These are phyloP conservation scores for Heliconius erato DNA, from an alignment of 2,888 invertebrate species.

Conservation along the genomic window DNA sequence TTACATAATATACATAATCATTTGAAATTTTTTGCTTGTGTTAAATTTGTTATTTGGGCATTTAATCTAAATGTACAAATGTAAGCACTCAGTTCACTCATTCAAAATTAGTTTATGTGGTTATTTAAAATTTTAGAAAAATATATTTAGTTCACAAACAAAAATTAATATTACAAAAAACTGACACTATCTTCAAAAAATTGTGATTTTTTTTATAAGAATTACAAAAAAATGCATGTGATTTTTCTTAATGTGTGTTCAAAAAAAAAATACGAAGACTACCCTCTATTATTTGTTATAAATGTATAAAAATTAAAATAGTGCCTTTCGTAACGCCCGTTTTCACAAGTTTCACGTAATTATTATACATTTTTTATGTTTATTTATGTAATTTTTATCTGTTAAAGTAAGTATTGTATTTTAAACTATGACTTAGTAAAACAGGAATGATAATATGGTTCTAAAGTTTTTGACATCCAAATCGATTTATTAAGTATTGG, in stretches of 20 bases:
- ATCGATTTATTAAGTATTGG: neutral
- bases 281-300: neutral
- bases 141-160: too few relatives aligned
- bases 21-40: too few relatives aligned
- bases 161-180: too few relatives aligned
- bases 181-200: too few relatives aligned
- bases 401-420: neutral
- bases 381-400: constrained; percentile 7
- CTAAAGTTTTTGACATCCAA: neutral
- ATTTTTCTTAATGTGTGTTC: constrained; percentile 1
- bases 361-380: neutral
- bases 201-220: neutral
- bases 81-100: too few relatives aligned
- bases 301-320: neutral
- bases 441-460: neutral
- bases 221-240: neutral
- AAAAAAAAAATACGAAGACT: neutral
- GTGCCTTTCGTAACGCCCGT: constrained; percentile 30
- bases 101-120: too few relatives aligned
- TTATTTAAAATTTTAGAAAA: too few relatives aligned
- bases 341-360: neutral
- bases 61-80: too few relatives aligned
- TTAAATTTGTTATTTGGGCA: too few relatives aligned
- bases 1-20: too few relatives aligned
- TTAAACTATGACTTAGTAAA: neutral